Evolutionary conservation across 2,797 vertebrate genomes (phyloP), one percentile per base, ranked within the genome.

Genomic region (Avahi laniger): DNA sequence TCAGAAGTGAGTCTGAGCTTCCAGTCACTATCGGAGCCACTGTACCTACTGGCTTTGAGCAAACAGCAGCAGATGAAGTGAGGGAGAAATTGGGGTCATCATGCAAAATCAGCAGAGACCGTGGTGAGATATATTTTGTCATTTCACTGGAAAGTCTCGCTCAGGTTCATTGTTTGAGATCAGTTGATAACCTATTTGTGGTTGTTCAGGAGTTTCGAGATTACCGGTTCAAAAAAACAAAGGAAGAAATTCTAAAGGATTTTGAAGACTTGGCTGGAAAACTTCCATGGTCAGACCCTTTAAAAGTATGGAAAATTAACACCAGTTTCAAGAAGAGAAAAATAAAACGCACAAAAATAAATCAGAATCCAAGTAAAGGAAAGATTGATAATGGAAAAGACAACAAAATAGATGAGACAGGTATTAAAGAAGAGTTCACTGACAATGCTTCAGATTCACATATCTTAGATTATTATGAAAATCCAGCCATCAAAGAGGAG

Each of bases 21-120:
- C 96, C 92, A 0, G 99, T 99, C 86, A 99, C 98, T 50, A 97
- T 99, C 65, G 99, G 99, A 94, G 99, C 99, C 15, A 99, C 99
- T 0, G 99, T 99, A 70, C 99, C 99, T n/a, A 99, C 99, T 6
- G 99, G 99, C 0, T 99, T 99, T 95, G 99, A 99, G 97, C 98
- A 98, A 95, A 99, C 99, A 46, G 99, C 99, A 50, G 99, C 99
- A 17, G 99, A 99, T 81, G 99, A 99, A 98, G 99, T 99, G 86
- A 98, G 98, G 82, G 99, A 99, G 98, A 99, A 99, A 96, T 98
- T 99, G 35, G 99, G 99, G 17, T 99, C 99, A 1, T 98, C 98
- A 24, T 99, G 99, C 89, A 98, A 98, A 83, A 98, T 99, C 95
- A 99, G 99, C 98, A 99, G 98, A 98, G 99, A 99, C 95, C 98